A percentile compares a stretch with the other conserved stretches of the same genome.
These are phyloP conservation scores for Halcyon senegalensis DNA, from an alignment of 2,113 vertebrate genomes.

Conservation along the genomic window DNA sequence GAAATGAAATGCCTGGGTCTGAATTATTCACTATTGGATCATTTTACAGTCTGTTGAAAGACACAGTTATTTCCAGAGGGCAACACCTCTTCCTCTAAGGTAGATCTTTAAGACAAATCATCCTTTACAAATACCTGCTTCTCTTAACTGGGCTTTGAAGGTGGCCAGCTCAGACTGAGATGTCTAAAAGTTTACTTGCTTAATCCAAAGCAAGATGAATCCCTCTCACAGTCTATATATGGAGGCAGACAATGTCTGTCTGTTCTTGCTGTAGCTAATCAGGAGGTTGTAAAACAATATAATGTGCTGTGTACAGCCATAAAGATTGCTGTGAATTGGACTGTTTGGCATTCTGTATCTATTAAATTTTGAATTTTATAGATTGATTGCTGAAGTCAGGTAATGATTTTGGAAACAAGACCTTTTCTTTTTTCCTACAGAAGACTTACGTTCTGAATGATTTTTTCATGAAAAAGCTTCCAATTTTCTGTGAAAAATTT, in stretches of 20 bases:
- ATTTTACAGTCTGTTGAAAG: constrained; percentile 14
- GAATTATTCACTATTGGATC: not conserved
- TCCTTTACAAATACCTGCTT: not conserved
- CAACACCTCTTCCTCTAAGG: not conserved
- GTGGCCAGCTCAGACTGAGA: not conserved
- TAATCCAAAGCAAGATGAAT: not conserved
- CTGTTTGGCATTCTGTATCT: not conserved
- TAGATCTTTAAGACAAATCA: not conserved
- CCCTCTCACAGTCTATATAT: not conserved
- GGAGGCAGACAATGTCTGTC: not conserved
- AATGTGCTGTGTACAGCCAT: not conserved
- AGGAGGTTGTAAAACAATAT: not conserved
- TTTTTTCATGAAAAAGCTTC: not conserved
- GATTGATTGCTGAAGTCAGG: not conserved
- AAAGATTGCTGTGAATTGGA: not conserved
- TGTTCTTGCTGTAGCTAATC: not conserved
- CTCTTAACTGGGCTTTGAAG: not conserved
- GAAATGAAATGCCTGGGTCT: not conserved
- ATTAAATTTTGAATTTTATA: not conserved
- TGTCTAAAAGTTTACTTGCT: not conserved
- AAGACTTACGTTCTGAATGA: not conserved
- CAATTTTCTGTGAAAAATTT: not conserved
- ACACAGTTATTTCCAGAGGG: not conserved
- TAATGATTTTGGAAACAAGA: not conserved
- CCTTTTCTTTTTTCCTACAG: not conserved